phyloP scores from a whole-genome alignment of 2,797 vertebrate species.

The Channallabes apus region DNA sequence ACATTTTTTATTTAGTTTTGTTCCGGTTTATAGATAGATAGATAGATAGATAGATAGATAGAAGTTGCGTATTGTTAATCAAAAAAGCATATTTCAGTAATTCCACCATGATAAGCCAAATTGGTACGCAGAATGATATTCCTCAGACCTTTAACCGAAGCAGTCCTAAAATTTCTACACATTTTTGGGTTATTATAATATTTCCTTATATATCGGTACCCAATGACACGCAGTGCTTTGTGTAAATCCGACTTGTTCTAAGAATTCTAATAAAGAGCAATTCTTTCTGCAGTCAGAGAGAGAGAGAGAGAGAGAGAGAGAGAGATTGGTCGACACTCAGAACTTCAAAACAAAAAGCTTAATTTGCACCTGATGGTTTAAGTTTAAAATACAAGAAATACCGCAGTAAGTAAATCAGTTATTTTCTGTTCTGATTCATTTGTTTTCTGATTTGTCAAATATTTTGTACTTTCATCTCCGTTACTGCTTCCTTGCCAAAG shows the following conservation, averaged over 20 bases:
- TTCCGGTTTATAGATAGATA: too few species aligned
- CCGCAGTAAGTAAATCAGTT: not conserved
- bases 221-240: not conserved
- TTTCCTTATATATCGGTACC: not conserved
- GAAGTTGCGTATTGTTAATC: not conserved
- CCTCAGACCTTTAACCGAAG: not conserved
- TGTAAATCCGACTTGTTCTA: not conserved
- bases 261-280: conserved; percentile 30
- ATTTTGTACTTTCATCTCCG: not conserved
- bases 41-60: too few species aligned
- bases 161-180: not conserved
- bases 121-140: not conserved
- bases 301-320: conserved; percentile 29
- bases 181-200: not conserved
- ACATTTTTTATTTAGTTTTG: not conserved
- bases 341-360: conserved; percentile 41
- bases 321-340: conserved; percentile 63
- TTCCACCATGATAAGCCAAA: not conserved
- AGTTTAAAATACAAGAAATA: not conserved
- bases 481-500: not conserved
- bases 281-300: conserved; percentile 64
- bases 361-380: conserved; percentile 16
- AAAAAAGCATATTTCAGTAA: not conserved
- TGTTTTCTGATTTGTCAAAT: not conserved
- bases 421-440: not conserved